Evolutionary conservation across 2,888 invertebrate species (phyloP).

Genomic region (Uloborus plumipes): DNA sequence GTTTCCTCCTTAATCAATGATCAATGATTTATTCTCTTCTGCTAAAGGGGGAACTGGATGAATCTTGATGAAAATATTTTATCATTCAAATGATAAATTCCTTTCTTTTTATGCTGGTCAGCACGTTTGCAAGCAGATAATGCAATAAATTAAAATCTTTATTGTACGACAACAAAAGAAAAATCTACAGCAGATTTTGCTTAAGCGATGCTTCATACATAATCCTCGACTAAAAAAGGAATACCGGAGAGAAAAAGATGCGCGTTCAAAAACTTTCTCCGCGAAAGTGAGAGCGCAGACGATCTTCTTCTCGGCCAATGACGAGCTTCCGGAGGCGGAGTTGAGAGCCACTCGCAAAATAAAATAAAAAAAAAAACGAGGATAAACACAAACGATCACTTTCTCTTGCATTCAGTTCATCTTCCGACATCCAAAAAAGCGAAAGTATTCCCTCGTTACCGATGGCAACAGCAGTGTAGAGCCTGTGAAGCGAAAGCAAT

Average conservation of each 20-base stretch:
- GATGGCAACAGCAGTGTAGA: background rate
- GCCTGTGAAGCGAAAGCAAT: no score
- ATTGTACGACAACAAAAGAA: no score
- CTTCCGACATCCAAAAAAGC: slow-evolving; percentile 51
- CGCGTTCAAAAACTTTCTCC: slow-evolving; percentile 22
- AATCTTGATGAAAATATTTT: no score
- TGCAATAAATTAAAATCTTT: no score
- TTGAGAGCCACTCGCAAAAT: slow-evolving; percentile 29
- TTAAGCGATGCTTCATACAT: no score
- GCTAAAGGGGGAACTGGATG: no score
- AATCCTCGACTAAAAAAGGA: background rate
- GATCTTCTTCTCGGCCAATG: slow-evolving; percentile 42
- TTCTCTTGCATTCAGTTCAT: slow-evolving; percentile 58
- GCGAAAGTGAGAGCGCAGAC: slow-evolving; percentile 50
- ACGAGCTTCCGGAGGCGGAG: slow-evolving; percentile 51
- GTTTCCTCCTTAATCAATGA: no score
- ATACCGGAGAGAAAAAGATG: slow-evolving; percentile 4
- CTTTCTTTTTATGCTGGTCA: no score
- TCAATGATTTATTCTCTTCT: no score
- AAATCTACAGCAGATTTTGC: no score
- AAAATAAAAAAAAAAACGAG: slow-evolving; percentile 26
- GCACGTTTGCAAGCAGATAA: no score
- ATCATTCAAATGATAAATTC: no score
- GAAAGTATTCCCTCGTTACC: slow-evolving; percentile 39
- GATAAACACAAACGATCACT: slow-evolving; percentile 60